Evolutionary conservation across 2,113 vertebrate species (phyloP), one percentile per base, ranked within the genome.

Genomic region (Phrynocephalus versicolor): DNA sequence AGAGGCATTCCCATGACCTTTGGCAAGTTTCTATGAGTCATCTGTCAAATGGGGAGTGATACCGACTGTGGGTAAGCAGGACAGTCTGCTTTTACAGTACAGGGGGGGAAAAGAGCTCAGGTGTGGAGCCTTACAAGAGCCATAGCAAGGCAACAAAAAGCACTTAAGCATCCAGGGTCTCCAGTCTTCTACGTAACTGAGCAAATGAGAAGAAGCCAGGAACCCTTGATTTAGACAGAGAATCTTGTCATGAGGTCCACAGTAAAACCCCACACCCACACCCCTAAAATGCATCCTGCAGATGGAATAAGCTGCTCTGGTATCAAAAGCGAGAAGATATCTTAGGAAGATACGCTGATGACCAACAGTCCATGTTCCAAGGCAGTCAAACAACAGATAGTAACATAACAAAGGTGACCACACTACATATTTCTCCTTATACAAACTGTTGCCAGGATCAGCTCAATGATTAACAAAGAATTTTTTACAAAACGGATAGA

Each of bases 1-100:
- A 69, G 70, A 79, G 57, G 80, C 78, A 73, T 74, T 81, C 33
- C 70, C 57, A 65, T 81, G 78, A 65, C 70, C 58, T 81, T 65
- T 65, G n/a, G 51, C 58, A 86, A 45, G 58, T 55, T 81, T 73
- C 71, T 65, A 2, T 74, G 78, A 81, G 69, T 86, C 70, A 81
- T 27, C 33, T 58, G 19, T 74, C n/a, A 81, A 81, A 65, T 23
- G 41, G 14, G 21, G 37, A 58, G 78, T 51, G 78, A 81, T n/a
- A 86, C 70, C 30, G 51, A 85, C 39, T 64, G 41, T 25, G n/a
- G 4, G 6, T 6, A 55, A 25, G 82, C 71, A 33, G n/a, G 30
- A 85, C 18, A 33, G 9, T 13, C 25, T 85, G 30, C 30, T 35
- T 45, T 72, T 2, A 55, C 21, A 14, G 55, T 37, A 25, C 21